Conservation (phyloP, 1,140 invertebrate genomes). For the Calliopsis andreniformis region DNA sequence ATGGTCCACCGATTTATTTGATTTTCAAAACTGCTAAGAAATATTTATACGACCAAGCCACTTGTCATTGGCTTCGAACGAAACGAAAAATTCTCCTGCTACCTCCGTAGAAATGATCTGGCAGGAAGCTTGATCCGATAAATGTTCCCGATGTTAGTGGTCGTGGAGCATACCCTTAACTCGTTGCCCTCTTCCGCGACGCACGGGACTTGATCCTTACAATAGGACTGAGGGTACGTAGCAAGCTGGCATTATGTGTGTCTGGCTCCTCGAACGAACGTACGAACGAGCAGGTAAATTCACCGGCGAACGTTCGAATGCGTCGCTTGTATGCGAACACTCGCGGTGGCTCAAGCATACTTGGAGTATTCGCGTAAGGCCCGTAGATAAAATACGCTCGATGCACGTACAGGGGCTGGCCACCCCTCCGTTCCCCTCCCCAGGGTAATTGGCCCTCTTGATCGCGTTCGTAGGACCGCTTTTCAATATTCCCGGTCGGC, state of each 20-base stretch:
- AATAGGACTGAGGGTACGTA: constrained; percentile 13
- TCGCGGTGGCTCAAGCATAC: constrained; percentile 65
- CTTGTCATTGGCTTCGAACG: too few species aligned
- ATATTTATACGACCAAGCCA: too few species aligned
- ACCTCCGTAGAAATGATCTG: constrained; percentile 6
- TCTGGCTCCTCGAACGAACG: constrained; percentile 48
- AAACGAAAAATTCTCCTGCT: not conserved
- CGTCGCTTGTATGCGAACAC: constrained; percentile 55
- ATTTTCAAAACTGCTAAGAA: too few species aligned
- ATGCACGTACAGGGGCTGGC: constrained; percentile 41
- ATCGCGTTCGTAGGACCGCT: constrained; percentile 72
- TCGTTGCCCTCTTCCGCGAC: not conserved
- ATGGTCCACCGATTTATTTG: not conserved
- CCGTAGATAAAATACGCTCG: constrained; percentile 72
- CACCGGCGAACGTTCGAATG: constrained; percentile 60
- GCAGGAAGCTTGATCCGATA: constrained; percentile 37
- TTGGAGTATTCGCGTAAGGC: constrained; percentile 70
- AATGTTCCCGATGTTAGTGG: constrained; percentile 37
- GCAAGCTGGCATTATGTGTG: constrained; percentile 52
- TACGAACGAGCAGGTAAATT: constrained; percentile 53
- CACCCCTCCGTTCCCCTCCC: not conserved
- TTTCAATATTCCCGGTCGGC: constrained; percentile 65
- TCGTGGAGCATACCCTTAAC: constrained; percentile 35
- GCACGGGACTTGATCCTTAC: constrained; percentile 3
- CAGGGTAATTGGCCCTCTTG: constrained; percentile 79